A percentile compares a stretch with the other conserved stretches of the same genome.
These are phyloP conservation scores for Cantharis flavilabris DNA, from an alignment of 2,888 invertebrate genomes.

Conservation along the genomic window DNA sequence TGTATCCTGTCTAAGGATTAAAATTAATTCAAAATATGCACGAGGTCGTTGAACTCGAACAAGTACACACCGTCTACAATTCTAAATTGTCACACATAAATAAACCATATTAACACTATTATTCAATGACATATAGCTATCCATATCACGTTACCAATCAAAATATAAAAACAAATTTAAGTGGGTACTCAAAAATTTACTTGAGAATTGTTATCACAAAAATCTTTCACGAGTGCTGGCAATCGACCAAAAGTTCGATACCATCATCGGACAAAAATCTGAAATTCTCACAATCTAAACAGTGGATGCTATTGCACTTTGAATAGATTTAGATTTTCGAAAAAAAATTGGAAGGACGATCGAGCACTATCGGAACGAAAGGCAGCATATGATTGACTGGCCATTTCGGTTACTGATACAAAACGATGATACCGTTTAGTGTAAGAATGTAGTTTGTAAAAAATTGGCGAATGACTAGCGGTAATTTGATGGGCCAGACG, in stretches of 20 bases:
- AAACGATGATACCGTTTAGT: conserved; percentile 44
- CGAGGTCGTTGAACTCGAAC: conserved; percentile 39
- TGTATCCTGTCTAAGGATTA: conserved; percentile 12
- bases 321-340: not conserved
- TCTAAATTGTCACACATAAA: conserved; percentile 43
- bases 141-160: not conserved
- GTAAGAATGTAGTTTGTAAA: conserved; percentile 43
- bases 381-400: not conserved
- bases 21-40: conserved; percentile 37
- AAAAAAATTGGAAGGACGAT: not conserved
- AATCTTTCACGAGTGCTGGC: not conserved
- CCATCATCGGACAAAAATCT: not conserved
- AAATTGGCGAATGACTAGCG: conserved; percentile 50
- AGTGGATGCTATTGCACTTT: not conserved
- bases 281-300: not conserved
- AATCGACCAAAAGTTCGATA: not conserved
- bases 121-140: conserved; percentile 15
- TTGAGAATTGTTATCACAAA: not conserved
- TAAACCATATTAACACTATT: conserved; percentile 37
- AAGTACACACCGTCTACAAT: conserved; percentile 41
- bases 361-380: not conserved
- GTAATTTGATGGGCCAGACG: conserved; percentile 36
- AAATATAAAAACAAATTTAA: not conserved
- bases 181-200: not conserved
- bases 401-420: conserved; percentile 29